Conservation (phyloP, 2,797 vertebrate species). For the Poeciliopsis paucimaculata region DNA sequence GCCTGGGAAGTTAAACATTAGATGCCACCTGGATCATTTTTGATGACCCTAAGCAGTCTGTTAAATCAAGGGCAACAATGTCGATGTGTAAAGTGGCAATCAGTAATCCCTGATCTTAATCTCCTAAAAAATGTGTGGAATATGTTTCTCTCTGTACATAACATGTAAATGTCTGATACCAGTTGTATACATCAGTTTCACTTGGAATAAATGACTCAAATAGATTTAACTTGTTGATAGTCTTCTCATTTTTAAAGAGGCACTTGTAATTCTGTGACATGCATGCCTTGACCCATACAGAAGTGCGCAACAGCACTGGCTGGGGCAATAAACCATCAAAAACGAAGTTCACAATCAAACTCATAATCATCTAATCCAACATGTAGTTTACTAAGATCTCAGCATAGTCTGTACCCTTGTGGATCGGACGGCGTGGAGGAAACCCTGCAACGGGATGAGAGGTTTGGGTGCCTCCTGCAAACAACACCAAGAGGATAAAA, state of each 20-base stretch:
- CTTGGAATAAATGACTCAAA: background rate
- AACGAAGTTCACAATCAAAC: constrained; percentile 27
- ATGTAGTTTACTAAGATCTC: constrained; percentile 47
- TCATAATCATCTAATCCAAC: constrained; percentile 35
- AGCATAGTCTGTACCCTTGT: constrained; percentile 83
- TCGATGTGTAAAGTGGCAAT: background rate
- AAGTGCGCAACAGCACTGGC: constrained; percentile 5
- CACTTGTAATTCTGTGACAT: constrained; percentile 14
- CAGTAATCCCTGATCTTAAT: background rate
- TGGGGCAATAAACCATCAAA: constrained; percentile 20
- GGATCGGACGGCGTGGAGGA: constrained; percentile 77
- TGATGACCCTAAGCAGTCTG: background rate
- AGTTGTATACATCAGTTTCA: background rate
- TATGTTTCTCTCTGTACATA: background rate
- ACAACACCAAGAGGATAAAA: constrained; percentile 80
- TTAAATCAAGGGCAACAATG: background rate
- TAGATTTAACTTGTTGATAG: background rate
- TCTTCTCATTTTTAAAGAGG: background rate
- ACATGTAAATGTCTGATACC: background rate
- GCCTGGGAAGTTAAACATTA: background rate
- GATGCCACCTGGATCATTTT: background rate
- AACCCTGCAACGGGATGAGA: constrained; percentile 80
- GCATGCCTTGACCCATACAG: constrained; percentile 11
- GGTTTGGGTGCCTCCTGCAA: constrained; percentile 82
- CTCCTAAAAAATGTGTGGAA: background rate